Base-by-base conservation (phyloP, 2,888 invertebrate genomes). In the Beris morrisii region DNA sequence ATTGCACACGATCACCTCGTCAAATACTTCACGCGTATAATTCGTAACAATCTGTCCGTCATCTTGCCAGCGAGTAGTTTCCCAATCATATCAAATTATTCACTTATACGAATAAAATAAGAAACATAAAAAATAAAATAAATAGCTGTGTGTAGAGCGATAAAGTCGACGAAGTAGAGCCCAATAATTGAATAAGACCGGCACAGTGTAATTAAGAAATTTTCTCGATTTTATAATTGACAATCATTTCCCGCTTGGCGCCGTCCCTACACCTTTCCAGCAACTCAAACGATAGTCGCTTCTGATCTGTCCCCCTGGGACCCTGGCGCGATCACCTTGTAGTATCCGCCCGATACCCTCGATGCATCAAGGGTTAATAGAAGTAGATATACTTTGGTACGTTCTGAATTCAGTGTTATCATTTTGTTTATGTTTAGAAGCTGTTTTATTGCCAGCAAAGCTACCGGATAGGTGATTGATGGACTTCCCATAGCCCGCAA, bases 241-340 rank as follows among this genome's bases (percentile, higher is more conserved):
- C 66, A 61, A 55, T 59, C 50, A 55, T 61, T 66, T 61, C 57
- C 61, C 59, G 66, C 50, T 66, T 66, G 66, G 66, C 66, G 66
- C 66, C 66, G 46, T 65, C 30, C 45, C 58, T 50, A 11, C 28
- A 22, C 30, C 38, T 53, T 64, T 52, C 52, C 64, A 43, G 38
- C 38, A 28, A 28, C 45, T 44, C 30, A 22, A 58, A 9, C 44
- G 58, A 56, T 56, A 43, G 38, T 13, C 38, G 31, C 32, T 22
- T 13, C 6, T 22, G 22, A 15, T 15, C n/a, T 12, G 54, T 32
- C 31, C 30, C 22, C 31, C n/a, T n/a, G 13, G 22, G 13, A n/a
- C 43, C 30, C 7, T 28, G n/a, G 30, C 30, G 31, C 4, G 9
- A 31, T 11, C 30, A 54, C n/a, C n/a, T 31, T 54, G 5, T 4